Percentiles rank a stretch among this genome's conserved stretches.
Conservation (phyloP, 2,113 vertebrate species). For the Dolichallabes microphthalmus region DNA sequence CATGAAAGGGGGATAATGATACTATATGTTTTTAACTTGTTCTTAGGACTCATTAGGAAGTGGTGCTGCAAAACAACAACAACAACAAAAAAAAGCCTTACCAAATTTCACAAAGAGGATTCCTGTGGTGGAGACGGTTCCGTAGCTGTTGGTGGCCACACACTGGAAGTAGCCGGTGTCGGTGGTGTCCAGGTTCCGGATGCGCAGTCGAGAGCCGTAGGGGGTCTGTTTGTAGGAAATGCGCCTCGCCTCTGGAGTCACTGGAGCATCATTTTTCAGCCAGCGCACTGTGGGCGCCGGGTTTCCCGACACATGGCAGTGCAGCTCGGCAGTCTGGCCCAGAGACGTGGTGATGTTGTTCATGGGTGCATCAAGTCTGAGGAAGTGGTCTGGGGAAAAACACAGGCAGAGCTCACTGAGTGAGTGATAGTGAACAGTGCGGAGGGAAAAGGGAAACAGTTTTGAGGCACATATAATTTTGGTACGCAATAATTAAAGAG, state of each 20-base stretch:
- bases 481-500: neutral
- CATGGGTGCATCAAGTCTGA: conserved; percentile 89
- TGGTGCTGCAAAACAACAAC: neutral
- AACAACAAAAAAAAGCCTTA: conserved; percentile 64
- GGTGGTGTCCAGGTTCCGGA: conserved; percentile 93
- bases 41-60: neutral
- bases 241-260: conserved; percentile 90
- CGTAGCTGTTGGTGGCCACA: conserved; percentile 83
- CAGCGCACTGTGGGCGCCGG: conserved; percentile 85
- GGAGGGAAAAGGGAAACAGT: conserved; percentile 1
- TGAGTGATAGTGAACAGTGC: neutral
- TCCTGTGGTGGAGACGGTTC: conserved; percentile 89
- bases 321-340: conserved; percentile 89
- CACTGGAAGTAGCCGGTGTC: conserved; percentile 99
- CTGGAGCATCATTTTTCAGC: conserved; percentile 96
- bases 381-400: conserved; percentile 75
- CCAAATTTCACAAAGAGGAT: conserved; percentile 97
- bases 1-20: neutral
- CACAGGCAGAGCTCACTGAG: conserved; percentile 11
- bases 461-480: conserved; percentile 15
- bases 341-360: conserved; percentile 98
- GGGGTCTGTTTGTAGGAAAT: conserved; percentile 83
- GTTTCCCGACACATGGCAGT: conserved; percentile 88
- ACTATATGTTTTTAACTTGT: too few species aligned
- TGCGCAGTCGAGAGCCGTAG: conserved; percentile 90